Evolutionary conservation across 1,140 invertebrate species (phyloP).

Genomic region (Drosophila azteca): DNA sequence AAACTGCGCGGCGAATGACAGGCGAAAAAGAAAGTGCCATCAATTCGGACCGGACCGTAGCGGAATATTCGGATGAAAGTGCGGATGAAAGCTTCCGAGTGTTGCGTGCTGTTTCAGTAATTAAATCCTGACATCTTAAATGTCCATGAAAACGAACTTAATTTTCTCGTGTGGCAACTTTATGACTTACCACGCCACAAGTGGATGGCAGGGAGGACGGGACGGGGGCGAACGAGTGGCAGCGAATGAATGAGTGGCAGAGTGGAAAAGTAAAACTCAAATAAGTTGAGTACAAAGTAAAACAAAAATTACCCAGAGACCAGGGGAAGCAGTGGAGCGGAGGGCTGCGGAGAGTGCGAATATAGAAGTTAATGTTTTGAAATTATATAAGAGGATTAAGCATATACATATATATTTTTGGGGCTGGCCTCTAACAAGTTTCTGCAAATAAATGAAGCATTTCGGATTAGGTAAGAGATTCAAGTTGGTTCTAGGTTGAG

Average conservation of each 20-base stretch:
- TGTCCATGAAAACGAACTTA: constrained; percentile 59
- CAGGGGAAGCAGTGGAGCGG: too few relatives aligned
- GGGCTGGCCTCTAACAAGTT: too few relatives aligned
- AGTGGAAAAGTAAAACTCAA: constrained; percentile 13
- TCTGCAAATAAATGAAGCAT: background rate
- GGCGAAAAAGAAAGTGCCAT: constrained; percentile 41
- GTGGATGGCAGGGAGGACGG: too few relatives aligned
- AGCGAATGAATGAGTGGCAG: constrained; percentile 4
- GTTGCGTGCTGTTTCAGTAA: constrained; percentile 62
- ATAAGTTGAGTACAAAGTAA: constrained; percentile 27
- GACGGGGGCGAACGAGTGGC: background rate
- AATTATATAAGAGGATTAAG: constrained; percentile 3
- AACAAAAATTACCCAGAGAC: constrained; percentile 6
- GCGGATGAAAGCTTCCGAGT: constrained; percentile 46
- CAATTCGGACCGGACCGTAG: constrained; percentile 35
- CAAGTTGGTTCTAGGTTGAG: too few relatives aligned
- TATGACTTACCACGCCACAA: constrained; percentile 25
- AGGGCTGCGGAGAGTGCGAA: background rate
- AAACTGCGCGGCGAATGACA: constrained; percentile 36
- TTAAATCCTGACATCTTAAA: constrained; percentile 47
- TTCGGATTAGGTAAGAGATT: too few relatives aligned
- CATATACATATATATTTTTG: too few relatives aligned
- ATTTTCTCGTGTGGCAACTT: constrained; percentile 41
- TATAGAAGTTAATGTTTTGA: constrained; percentile 1
- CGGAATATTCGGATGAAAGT: background rate